Conservation (phyloP, 2,113 vertebrate species). For the Hyla sarda region DNA sequence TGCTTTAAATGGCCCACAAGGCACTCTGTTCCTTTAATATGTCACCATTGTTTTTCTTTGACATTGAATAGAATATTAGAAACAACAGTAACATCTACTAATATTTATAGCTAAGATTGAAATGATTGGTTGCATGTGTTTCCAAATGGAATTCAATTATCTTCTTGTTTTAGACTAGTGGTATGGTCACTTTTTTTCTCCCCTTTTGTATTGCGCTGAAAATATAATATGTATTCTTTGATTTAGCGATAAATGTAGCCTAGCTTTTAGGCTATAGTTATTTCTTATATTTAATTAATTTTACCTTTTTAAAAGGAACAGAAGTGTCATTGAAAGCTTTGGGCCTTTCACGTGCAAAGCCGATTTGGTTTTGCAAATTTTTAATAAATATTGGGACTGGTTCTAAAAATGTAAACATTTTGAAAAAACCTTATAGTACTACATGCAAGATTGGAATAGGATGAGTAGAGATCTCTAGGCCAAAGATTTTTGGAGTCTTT, state of each 20-base stretch:
- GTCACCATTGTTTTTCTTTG: background rate
- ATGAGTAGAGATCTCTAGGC: no score
- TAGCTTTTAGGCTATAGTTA: background rate
- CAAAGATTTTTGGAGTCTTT: no score
- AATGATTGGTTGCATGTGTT: background rate
- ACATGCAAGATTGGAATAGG: no score
- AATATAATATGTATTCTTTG: background rate
- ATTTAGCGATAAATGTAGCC: background rate
- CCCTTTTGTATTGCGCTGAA: background rate
- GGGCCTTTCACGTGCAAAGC: no score
- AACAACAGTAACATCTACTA: constrained; percentile 11
- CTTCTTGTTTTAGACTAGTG: background rate
- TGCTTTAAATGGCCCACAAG: constrained; percentile 28
- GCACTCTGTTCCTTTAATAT: background rate
- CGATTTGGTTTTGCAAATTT: no score
- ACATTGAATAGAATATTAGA: background rate
- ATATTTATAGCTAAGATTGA: background rate
- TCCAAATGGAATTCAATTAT: background rate
- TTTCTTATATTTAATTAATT: background rate
- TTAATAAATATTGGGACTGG: no score
- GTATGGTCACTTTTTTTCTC: background rate
- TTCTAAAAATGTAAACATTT: no score
- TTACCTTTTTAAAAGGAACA: background rate
- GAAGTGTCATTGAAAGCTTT: no score
- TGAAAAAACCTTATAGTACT: no score